Percentiles rank a stretch among this genome's conserved stretches.
Conservation (phyloP, 1,140 invertebrate genomes). For the Bursaphelenchus mucronatus region DNA sequence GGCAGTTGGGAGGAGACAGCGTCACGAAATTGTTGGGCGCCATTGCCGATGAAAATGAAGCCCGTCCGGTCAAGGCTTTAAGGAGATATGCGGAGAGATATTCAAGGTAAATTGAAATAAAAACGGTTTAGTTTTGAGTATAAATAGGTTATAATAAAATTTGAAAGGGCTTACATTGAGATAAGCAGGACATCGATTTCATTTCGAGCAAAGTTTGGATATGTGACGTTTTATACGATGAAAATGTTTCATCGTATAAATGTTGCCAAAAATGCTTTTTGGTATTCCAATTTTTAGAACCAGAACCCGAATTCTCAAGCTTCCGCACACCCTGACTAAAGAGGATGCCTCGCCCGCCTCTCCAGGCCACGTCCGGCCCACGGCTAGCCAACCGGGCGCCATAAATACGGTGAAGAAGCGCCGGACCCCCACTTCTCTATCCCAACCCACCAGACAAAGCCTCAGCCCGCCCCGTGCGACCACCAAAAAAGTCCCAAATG, state of each 20-base stretch:
- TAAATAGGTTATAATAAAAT: too few species aligned
- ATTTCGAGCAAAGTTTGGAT: background rate
- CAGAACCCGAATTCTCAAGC: too few species aligned
- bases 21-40: constrained; percentile 3
- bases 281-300: too few species aligned
- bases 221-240: background rate
- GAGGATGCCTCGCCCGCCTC: background rate
- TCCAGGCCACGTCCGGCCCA: background rate
- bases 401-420: background rate
- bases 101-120: background rate
- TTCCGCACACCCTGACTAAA: too few species aligned
- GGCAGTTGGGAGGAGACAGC: constrained; percentile 10
- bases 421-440: background rate
- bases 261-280: too few species aligned
- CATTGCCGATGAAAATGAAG: background rate
- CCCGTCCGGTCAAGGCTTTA: background rate
- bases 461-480: background rate
- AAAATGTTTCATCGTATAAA: too few species aligned
- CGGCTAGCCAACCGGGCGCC: background rate
- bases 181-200: background rate
- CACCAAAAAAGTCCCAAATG: background rate
- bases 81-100: constrained; percentile 1
- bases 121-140: background rate
- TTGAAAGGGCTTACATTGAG: too few species aligned
- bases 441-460: background rate